These are phyloP conservation scores for Gila robusta DNA, from an alignment of 2,797 vertebrate species.

Conservation along the genomic window DNA sequence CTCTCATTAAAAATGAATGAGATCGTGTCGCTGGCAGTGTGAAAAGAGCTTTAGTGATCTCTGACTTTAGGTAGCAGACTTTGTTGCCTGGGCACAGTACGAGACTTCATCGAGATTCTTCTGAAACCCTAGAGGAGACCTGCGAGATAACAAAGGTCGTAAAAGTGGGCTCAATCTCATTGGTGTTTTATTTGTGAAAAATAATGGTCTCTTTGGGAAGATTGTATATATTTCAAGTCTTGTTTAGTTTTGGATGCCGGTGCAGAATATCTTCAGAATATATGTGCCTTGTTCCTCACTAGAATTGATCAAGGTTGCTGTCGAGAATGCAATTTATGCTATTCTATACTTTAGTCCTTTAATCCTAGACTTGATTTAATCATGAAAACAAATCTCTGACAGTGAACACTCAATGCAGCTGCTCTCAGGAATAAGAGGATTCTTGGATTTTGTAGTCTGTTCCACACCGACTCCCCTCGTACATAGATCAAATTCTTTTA, in stretches of 20 bases:
- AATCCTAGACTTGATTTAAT: conserved; percentile 35
- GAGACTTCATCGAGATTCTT: background rate
- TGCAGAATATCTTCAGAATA: background rate
- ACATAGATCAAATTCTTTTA: background rate
- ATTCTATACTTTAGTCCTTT: conserved; percentile 20
- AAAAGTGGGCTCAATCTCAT: background rate
- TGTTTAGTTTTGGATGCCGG: background rate
- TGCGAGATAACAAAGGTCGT: background rate
- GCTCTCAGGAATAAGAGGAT: background rate
- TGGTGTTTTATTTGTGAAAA: background rate
- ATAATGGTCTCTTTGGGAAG: background rate
- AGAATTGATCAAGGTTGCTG: conserved; percentile 1
- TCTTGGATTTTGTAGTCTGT: background rate
- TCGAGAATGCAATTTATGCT: background rate
- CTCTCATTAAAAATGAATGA: conserved; percentile 31
- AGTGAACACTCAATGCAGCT: background rate
- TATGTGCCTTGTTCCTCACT: background rate
- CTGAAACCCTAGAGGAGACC: background rate
- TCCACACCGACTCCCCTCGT: background rate
- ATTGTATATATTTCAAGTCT: background rate
- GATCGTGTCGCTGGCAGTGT: conserved; percentile 6
- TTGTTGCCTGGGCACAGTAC: background rate
- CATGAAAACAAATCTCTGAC: conserved; percentile 5
- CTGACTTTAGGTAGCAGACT: background rate
- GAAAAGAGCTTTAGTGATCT: conserved; percentile 3